Conservation (phyloP, 2,888 invertebrate species). For the Hydroisotoma schaefferi region DNA sequence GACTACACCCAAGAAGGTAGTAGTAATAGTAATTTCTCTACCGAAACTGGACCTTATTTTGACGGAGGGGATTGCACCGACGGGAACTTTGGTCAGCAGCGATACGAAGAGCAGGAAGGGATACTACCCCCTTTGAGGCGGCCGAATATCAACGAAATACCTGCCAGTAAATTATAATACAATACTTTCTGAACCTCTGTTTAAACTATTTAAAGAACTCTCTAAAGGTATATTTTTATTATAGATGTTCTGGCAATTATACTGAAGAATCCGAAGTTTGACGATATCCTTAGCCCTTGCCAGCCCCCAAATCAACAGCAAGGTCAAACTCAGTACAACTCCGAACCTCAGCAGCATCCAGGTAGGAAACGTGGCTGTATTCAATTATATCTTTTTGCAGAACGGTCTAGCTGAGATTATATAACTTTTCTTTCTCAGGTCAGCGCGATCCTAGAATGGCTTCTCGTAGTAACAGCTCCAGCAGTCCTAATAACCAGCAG, state of each 20-base stretch:
- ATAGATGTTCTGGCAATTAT: slow-evolving; percentile 38
- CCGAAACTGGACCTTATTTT: neutral
- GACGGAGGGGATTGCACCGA: neutral
- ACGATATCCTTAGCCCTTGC: slow-evolving; percentile 31
- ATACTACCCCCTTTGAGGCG: slow-evolving; percentile 32
- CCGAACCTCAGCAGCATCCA: neutral
- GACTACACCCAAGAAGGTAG: neutral
- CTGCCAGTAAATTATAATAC: slow-evolving; percentile 23
- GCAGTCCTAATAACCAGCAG: neutral
- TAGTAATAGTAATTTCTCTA: neutral
- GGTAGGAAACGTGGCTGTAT: too few relatives aligned
- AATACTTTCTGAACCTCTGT: neutral
- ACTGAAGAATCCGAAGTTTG: slow-evolving; percentile 35
- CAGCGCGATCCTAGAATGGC: too few relatives aligned
- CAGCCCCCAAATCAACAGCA: slow-evolving; percentile 5
- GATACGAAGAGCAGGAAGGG: slow-evolving; percentile 20
- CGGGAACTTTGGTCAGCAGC: neutral
- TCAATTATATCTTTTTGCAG: neutral
- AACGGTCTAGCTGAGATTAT: too few relatives aligned
- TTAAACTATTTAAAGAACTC: neutral
- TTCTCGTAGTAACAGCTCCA: too few relatives aligned
- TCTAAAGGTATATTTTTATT: slow-evolving; percentile 4
- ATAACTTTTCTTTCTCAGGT: too few relatives aligned
- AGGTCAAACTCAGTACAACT: neutral
- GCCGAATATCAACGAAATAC: slow-evolving; percentile 39